A percentile compares a stretch with the other conserved stretches of the same genome.
These are phyloP conservation scores for Liparis tanakae DNA, from an alignment of 2,797 vertebrate genomes.

Conservation along the genomic window DNA sequence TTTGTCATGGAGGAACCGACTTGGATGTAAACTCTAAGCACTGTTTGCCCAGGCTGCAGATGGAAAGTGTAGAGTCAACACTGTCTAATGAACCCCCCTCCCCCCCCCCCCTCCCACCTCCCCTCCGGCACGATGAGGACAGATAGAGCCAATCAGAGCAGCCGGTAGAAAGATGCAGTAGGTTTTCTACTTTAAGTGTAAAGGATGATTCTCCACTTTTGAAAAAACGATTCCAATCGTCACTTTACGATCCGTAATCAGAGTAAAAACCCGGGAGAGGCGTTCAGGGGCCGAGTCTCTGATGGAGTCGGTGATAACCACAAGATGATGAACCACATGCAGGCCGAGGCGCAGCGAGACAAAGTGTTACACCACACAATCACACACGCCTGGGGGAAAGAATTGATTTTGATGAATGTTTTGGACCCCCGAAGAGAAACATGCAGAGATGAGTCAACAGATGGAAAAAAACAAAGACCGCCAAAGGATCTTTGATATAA, in stretches of 20 bases:
- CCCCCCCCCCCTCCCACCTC: too few relatives aligned
- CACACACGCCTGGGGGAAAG: not conserved
- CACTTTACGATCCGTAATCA: not conserved
- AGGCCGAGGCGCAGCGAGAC: slow-evolving; percentile 22
- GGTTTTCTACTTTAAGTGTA: not conserved
- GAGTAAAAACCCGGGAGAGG: not conserved
- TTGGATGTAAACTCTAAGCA: slow-evolving; percentile 32
- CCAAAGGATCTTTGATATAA: too few relatives aligned
- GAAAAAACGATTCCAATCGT: not conserved
- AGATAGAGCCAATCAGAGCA: not conserved
- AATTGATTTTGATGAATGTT: not conserved
- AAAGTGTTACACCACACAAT: not conserved
- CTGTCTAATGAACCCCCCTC: slow-evolving; percentile 25
- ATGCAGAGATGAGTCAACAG: not conserved
- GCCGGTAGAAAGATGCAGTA: not conserved
- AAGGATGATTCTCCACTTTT: not conserved
- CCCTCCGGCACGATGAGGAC: slow-evolving; percentile 8
- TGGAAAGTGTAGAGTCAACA: slow-evolving; percentile 37
- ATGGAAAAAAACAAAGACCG: not conserved
- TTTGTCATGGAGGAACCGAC: slow-evolving; percentile 38
- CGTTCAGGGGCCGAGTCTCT: not conserved
- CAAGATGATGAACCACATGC: not conserved
- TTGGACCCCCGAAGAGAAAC: not conserved
- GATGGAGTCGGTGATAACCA: not conserved
- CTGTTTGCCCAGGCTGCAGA: slow-evolving; percentile 36